phyloP scores from a whole-genome alignment of 2,888 invertebrate species.

The Melanargia galathea region DNA sequence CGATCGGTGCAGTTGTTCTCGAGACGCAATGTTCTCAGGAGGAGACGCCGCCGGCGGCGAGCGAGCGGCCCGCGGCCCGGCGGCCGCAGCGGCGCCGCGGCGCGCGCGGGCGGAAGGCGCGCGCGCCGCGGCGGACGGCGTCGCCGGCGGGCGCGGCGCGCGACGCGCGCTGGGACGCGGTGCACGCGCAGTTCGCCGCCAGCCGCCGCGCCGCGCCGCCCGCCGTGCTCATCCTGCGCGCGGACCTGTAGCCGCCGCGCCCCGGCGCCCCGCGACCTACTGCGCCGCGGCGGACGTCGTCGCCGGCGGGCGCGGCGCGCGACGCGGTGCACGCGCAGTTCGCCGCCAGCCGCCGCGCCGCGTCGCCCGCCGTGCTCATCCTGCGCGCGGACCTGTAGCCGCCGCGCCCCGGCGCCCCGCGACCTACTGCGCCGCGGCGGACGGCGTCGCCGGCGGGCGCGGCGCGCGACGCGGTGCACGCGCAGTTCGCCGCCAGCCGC shows the following conservation, averaged over 20 bases:
- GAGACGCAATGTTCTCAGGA: constrained; percentile 27
- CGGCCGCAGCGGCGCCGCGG: constrained; percentile 28
- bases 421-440: too few relatives aligned
- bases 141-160: constrained; percentile 40
- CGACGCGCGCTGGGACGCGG: constrained; percentile 66
- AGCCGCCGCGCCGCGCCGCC: constrained; percentile 43
- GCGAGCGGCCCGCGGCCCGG: constrained; percentile 21
- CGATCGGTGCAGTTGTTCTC: too few relatives aligned
- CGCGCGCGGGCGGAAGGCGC: constrained; percentile 34
- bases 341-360: constrained; percentile 40
- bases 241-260: constrained; percentile 51
- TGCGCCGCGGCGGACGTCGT: too few relatives aligned
- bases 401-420: neutral
- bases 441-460: too few relatives aligned
- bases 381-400: constrained; percentile 60
- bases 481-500: too few relatives aligned
- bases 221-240: constrained; percentile 53
- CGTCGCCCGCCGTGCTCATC: constrained; percentile 60
- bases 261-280: neutral
- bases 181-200: constrained; percentile 67
- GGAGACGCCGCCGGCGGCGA: constrained; percentile 35
- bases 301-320: neutral
- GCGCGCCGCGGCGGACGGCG: constrained; percentile 26
- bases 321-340: too few relatives aligned
- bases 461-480: neutral